Percentiles rank a stretch among this genome's conserved stretches.
These are phyloP conservation scores for Pomatostomus ruficeps DNA, from an alignment of 2,113 vertebrate genomes.

Conservation along the genomic window DNA sequence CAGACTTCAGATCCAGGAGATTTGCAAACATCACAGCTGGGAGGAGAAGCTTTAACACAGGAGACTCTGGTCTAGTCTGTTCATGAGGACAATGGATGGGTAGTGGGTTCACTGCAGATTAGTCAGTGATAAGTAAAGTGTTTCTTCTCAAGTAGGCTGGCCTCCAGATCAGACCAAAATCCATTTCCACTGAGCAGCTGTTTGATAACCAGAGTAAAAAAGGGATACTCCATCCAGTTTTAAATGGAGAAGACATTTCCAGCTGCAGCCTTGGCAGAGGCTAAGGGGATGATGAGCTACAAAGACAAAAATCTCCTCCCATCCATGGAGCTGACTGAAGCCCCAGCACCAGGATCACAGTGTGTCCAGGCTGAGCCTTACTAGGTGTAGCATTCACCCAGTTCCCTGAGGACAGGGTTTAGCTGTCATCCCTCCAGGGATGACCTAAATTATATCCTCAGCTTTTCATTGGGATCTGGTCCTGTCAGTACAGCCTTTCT, in stretches of 20 bases:
- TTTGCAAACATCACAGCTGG: background rate
- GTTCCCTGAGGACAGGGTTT: background rate
- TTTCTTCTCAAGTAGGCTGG: background rate
- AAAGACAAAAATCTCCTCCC: background rate
- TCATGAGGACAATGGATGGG: background rate
- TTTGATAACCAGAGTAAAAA: background rate
- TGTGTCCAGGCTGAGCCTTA: background rate
- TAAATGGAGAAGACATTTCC: background rate
- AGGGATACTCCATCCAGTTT: background rate
- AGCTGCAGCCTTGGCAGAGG: background rate
- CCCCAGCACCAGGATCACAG: background rate
- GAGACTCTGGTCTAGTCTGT: background rate
- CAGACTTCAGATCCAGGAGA: background rate
- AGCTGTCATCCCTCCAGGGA: background rate
- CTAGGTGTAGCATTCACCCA: background rate
- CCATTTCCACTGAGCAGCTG: background rate
- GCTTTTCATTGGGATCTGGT: background rate
- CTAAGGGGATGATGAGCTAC: background rate
- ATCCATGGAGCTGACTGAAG: background rate
- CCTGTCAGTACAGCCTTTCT: background rate
- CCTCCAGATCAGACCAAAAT: background rate
- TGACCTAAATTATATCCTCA: background rate
- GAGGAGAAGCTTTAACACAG: background rate
- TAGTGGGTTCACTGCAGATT: background rate
- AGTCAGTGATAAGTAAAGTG: background rate